phyloP scores from a whole-genome alignment of 2,888 invertebrate species.

The Folsomia candida region DNA sequence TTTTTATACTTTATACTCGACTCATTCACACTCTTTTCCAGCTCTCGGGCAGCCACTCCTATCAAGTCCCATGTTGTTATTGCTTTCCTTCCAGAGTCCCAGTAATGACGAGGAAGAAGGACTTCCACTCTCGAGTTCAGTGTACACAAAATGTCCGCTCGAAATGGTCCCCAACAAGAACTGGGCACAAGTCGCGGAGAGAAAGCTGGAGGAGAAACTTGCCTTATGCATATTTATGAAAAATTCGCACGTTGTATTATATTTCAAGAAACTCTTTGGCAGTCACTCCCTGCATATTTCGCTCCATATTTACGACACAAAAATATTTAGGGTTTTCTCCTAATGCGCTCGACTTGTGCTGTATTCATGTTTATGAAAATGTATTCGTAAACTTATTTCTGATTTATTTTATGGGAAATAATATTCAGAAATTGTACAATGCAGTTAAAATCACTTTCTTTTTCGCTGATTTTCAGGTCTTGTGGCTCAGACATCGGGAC shows the following conservation, averaged over 20 bases:
- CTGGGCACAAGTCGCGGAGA: background rate
- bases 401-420: background rate
- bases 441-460: too few relatives aligned
- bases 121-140: background rate
- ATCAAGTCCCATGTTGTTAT: background rate
- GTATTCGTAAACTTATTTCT: background rate
- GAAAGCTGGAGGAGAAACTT: background rate
- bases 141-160: background rate
- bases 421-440: too few relatives aligned
- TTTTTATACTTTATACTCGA: background rate
- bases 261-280: too few relatives aligned
- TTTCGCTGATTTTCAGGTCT: slow-evolving; percentile 47
- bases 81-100: background rate
- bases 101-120: background rate
- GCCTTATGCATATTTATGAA: slow-evolving; percentile 2
- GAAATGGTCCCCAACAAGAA: background rate
- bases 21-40: background rate
- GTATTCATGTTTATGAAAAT: background rate
- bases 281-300: too few relatives aligned
- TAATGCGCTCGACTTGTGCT: background rate
- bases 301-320: background rate
- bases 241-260: background rate
- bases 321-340: background rate
- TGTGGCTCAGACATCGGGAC: slow-evolving; percentile 50
- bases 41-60: background rate